Percentiles rank a stretch among this genome's conserved stretches.
phyloP scores from a whole-genome alignment of 1,140 invertebrate species.

The Lerema accius region DNA sequence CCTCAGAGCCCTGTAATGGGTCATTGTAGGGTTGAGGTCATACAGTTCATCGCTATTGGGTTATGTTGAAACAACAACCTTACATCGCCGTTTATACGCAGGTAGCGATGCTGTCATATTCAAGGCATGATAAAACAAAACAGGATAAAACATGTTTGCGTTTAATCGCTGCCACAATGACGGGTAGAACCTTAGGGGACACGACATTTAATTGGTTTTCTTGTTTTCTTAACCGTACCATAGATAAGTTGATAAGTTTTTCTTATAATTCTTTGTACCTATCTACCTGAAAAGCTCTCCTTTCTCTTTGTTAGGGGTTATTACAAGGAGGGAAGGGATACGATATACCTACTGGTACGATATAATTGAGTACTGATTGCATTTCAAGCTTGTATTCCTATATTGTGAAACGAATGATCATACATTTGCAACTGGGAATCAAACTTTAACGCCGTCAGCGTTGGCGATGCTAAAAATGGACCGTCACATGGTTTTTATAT shows the following conservation, averaged over 20 bases:
- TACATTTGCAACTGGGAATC: too few species aligned
- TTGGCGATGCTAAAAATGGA: slow-evolving; percentile 5
- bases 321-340: too few species aligned
- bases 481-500: not conserved
- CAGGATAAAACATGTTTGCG: slow-evolving; percentile 18
- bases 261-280: too few species aligned
- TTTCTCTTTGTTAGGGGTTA: too few species aligned
- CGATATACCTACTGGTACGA: too few species aligned
- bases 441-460: slow-evolving; percentile 10
- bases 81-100: not conserved
- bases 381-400: too few species aligned
- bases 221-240: not conserved
- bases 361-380: too few species aligned
- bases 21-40: too few species aligned
- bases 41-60: not conserved
- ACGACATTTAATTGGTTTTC: slow-evolving; percentile 6
- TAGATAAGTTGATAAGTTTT: too few species aligned
- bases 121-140: slow-evolving; percentile 9
- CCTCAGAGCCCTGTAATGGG: too few species aligned
- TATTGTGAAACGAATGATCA: too few species aligned
- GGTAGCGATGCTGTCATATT: slow-evolving; percentile 20
- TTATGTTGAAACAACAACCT: not conserved
- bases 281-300: too few species aligned
- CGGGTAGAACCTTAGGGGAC: not conserved
- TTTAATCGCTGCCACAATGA: slow-evolving; percentile 16